Evolutionary conservation across 2,797 vertebrate genomes (phyloP).

Genomic region (Aplochiton taeniatus): DNA sequence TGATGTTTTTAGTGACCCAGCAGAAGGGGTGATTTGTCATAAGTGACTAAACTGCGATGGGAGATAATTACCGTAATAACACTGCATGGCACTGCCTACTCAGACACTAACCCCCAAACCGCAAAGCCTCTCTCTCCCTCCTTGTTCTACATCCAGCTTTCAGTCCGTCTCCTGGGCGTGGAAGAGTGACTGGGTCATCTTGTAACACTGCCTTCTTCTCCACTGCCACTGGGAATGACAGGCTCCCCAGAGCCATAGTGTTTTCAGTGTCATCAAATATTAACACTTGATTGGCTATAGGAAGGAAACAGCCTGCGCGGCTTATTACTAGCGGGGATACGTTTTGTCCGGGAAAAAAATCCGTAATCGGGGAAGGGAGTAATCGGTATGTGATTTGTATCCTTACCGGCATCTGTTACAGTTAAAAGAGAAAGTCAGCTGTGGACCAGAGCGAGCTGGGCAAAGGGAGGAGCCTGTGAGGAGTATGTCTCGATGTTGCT

Average conservation of each 20-base stretch:
- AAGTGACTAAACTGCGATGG: slow-evolving; percentile 31
- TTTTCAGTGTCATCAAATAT: slow-evolving; percentile 47
- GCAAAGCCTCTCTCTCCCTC: slow-evolving; percentile 39
- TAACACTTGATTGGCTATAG: slow-evolving; percentile 58
- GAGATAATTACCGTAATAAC: slow-evolving; percentile 54
- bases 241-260: slow-evolving; percentile 44
- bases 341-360: slow-evolving; percentile 40
- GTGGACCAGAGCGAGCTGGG: slow-evolving; percentile 46
- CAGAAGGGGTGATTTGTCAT: background rate
- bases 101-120: slow-evolving; percentile 37
- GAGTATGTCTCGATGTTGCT: slow-evolving; percentile 42
- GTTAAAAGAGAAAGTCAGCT: slow-evolving; percentile 39
- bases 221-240: slow-evolving; percentile 63
- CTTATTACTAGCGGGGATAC: slow-evolving; percentile 29
- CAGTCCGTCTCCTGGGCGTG: slow-evolving; percentile 35
- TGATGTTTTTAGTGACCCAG: slow-evolving; percentile 10
- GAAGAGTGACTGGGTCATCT: slow-evolving; percentile 59
- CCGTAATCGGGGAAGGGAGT: slow-evolving; percentile 55
- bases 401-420: slow-evolving; percentile 32
- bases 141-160: slow-evolving; percentile 36
- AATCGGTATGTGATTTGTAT: slow-evolving; percentile 37
- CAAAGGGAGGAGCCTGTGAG: slow-evolving; percentile 38
- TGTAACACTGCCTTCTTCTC: slow-evolving; percentile 41
- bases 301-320: slow-evolving; percentile 58
- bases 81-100: slow-evolving; percentile 22